phyloP scores from a whole-genome alignment of 2,888 invertebrate species.

The Empis livida region DNA sequence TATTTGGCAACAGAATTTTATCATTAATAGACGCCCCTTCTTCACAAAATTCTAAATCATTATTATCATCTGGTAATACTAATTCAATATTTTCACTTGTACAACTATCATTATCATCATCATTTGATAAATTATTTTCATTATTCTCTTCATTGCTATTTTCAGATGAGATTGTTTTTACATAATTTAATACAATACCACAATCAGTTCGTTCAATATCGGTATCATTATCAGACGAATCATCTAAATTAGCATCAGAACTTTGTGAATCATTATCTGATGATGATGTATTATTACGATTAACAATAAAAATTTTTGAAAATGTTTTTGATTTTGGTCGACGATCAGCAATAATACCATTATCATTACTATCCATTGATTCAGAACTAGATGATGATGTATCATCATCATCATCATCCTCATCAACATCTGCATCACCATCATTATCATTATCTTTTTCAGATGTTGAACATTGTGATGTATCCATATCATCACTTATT shows the following conservation, averaged over 20 bases:
- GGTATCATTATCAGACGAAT: slow-evolving; percentile 51
- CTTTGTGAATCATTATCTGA: slow-evolving; percentile 45
- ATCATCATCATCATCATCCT: slow-evolving; percentile 16
- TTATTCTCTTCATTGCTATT: slow-evolving; percentile 12
- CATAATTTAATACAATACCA: slow-evolving; percentile 34
- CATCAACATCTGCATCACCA: slow-evolving; percentile 26
- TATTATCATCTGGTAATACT: too few relatives aligned
- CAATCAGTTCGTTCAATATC: slow-evolving; percentile 39
- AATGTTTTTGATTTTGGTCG: slow-evolving; percentile 41
- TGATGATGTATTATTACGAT: slow-evolving; percentile 44
- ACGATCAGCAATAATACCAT: slow-evolving; percentile 42
- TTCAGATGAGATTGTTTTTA: slow-evolving; percentile 22
- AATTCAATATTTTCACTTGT: not conserved
- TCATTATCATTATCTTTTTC: slow-evolving; percentile 11
- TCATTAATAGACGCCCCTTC: not conserved
- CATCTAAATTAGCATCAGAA: slow-evolving; percentile 40
- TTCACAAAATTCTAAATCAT: too few relatives aligned
- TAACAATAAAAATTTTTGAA: slow-evolving; percentile 55
- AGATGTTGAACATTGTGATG: slow-evolving; percentile 28
- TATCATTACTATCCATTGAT: slow-evolving; percentile 38
- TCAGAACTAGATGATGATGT: slow-evolving; percentile 28
- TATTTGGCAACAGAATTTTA: not conserved
- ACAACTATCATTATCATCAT: slow-evolving; percentile 11
- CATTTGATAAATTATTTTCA: slow-evolving; percentile 3
- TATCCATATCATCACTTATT: slow-evolving; percentile 8